Percentiles rank a stretch among this genome's conserved stretches.
phyloP scores from a whole-genome alignment of 92 coral and sea anemone species.

The Epizoanthus stellaris region DNA sequence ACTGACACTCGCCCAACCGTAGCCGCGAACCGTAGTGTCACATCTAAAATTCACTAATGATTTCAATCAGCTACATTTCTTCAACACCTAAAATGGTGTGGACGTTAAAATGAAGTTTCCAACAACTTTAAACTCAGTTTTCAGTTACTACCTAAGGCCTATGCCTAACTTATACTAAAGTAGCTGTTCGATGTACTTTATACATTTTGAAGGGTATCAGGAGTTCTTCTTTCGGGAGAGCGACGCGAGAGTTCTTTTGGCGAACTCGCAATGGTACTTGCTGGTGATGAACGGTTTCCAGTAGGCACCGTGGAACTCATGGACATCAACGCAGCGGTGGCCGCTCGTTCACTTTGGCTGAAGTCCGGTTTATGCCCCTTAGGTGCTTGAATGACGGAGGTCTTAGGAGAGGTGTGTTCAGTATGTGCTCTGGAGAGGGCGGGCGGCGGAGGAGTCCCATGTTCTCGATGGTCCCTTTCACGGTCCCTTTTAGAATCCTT shows the following conservation, averaged over 20 bases:
- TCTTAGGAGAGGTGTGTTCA: constrained; percentile 52
- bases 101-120: too few species aligned
- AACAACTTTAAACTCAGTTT: too few species aligned
- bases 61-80: too few species aligned
- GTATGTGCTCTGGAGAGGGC: not conserved
- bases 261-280: constrained; percentile 13
- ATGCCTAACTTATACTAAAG: too few species aligned
- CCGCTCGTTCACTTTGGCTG: constrained; percentile 79
- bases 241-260: constrained; percentile 6
- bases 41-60: too few species aligned
- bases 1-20: too few species aligned
- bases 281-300: constrained; percentile 15
- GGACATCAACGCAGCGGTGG: constrained; percentile 83
- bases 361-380: constrained; percentile 67
- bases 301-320: constrained; percentile 65
- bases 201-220: constrained; percentile 18
- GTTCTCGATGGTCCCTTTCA: constrained; percentile 40
- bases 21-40: too few species aligned
- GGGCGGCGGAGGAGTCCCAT: constrained; percentile 48
- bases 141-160: too few species aligned
- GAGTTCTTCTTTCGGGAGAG: constrained; percentile 38
- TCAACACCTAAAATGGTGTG: too few species aligned
- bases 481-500: constrained; percentile 62
- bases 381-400: constrained; percentile 54
- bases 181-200: not conserved